phyloP scores from a whole-genome alignment of 1,140 invertebrate genomes.

The Drosophila arizonae region DNA sequence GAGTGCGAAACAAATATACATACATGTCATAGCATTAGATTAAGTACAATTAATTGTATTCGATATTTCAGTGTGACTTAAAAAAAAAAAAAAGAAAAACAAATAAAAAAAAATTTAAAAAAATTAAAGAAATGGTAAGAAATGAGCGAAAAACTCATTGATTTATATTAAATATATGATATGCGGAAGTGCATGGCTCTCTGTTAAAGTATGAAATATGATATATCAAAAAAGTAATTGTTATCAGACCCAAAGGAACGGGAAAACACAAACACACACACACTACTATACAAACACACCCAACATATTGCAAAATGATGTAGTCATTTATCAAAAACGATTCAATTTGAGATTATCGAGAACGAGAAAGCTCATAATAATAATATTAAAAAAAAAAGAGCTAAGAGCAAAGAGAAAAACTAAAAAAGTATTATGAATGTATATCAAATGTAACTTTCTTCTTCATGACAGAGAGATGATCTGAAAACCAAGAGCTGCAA shows the following conservation, averaged over 20 bases:
- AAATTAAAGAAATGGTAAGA: background rate
- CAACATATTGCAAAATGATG: conserved; percentile 18
- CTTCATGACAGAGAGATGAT: background rate
- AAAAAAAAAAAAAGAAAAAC: conserved; percentile 1
- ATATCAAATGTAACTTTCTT: conserved; percentile 39
- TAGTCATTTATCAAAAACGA: conserved; percentile 39
- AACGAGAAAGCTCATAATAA: background rate
- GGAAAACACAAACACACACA: conserved; percentile 29
- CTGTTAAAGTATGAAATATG: conserved; percentile 14
- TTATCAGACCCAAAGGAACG: conserved; percentile 43
- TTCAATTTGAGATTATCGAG: conserved; percentile 13
- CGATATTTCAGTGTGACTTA: conserved; percentile 45
- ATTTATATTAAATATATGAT: conserved; percentile 5
- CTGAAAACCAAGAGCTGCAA: conserved; percentile 10
- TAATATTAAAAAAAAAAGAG: no score
- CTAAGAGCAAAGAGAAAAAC: no score
- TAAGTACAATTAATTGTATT: conserved; percentile 45
- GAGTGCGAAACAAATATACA: conserved; percentile 38
- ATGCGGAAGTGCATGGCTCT: conserved; percentile 19
- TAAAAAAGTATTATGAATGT: conserved; percentile 49
- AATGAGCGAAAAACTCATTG: conserved; percentile 18
- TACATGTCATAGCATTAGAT: conserved; percentile 70
- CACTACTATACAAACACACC: conserved; percentile 25
- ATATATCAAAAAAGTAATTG: conserved; percentile 58
- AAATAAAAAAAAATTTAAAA: conserved; percentile 17